Evolutionary conservation across 1,140 invertebrate species (phyloP), one percentile per base, ranked within the genome.

Genomic region (Chironomus tepperi): DNA sequence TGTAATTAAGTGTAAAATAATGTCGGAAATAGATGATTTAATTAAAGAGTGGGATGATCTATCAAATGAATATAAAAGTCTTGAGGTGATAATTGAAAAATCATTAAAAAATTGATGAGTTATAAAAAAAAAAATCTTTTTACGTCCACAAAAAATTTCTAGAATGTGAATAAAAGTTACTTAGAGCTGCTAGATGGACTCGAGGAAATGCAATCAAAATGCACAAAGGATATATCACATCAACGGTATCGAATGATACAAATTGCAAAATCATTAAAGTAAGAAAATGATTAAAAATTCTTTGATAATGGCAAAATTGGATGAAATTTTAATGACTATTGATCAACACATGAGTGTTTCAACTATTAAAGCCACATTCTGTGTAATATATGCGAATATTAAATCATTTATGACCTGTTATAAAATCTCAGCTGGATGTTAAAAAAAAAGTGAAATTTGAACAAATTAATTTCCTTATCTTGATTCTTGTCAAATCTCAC

Each of bases 161-260:
- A 95, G 92, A 84, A 83, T 77, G 80, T 88, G 76, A 95, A 95
- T 82, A 91, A 92, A 79, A 88, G 91, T 73, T 97, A 97, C 86
- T 83, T 90, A 57, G 85, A 89, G 73, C 92, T 95, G 83, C 85
- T 97, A 76, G 92, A 95, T 79, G 90, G 95, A 84, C 84, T 97
- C 57, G 86, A 89, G 43, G 89, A 90, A 77, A 83, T 93, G 15
- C 95, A 98, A 83, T 88, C 90, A 80, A 91, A 94, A 89, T 97
- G 94, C 84, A 84, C 93, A 70, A 92, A 93, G 81, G 91, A 93
- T 79, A 89, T 97, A 76, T 88, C 87, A 76, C 95, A 98, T 84
- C 95, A 97, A 81, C 88, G 89, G 76, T 97, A 97, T 84, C 87
- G 94, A 73, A 89, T 97, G 83, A 88, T 88, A 76, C 86, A 93